A percentile compares a stretch with the other conserved stretches of the same genome.
phyloP scores from a whole-genome alignment of 1,140 invertebrate genomes.

The Drosophila hydei region DNA sequence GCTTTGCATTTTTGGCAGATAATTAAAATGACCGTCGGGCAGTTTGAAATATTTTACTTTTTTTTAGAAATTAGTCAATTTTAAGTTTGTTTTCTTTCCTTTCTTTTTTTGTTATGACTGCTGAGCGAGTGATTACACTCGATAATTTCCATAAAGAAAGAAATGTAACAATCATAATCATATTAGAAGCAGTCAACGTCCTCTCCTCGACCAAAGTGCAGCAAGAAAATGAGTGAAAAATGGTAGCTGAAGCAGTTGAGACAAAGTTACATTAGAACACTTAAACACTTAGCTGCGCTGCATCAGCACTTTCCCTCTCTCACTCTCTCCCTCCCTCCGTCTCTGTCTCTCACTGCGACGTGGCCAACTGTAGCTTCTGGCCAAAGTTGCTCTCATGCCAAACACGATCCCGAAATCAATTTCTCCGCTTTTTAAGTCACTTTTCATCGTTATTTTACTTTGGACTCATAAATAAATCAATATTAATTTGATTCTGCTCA shows the following conservation, averaged over 20 bases:
- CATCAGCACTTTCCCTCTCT: background rate
- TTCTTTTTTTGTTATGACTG: constrained; percentile 38
- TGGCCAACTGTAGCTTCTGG: constrained; percentile 7
- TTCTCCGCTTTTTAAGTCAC: constrained; percentile 43
- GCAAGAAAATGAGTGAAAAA: constrained; percentile 8
- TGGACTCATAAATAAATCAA: constrained; percentile 9
- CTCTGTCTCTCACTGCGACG: background rate
- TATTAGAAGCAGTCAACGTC: constrained; percentile 41
- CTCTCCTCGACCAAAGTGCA: background rate
- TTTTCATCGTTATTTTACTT: constrained; percentile 48
- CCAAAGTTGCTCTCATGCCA: constrained; percentile 35
- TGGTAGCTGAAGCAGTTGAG: constrained; percentile 29
- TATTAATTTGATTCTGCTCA: constrained; percentile 27
- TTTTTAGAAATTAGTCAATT: constrained; percentile 39
- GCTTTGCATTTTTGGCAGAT: constrained; percentile 67
- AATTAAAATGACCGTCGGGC: constrained; percentile 63
- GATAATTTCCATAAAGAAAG: constrained; percentile 69
- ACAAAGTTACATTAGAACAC: constrained; percentile 75
- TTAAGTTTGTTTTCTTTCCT: constrained; percentile 30
- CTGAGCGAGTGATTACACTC: constrained; percentile 47
- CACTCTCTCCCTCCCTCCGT: background rate
- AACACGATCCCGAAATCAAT: constrained; percentile 61
- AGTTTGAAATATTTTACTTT: constrained; percentile 9
- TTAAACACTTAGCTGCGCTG: constrained; percentile 67
- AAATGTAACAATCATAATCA: constrained; percentile 66